Evolutionary conservation across 2,797 vertebrate species (phyloP), one percentile per base, ranked within the genome.

Genomic region (Eospalax fontanierii): DNA sequence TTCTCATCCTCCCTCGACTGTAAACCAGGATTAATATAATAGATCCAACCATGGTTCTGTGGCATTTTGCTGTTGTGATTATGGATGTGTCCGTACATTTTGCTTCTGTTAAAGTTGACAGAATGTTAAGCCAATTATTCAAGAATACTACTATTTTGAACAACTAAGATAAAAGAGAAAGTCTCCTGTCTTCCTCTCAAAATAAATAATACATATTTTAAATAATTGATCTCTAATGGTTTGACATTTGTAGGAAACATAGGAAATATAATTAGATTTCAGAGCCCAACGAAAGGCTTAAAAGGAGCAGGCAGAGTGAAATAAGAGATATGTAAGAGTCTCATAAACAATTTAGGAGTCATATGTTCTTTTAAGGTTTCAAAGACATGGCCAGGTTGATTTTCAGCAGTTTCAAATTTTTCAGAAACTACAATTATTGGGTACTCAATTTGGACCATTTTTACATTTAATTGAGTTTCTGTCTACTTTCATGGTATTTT

Each of bases 191-290:
- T 87, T 93, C 14, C 18, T 94, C 26, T 43, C 26, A 22, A 89
- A 87, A 83, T 73, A 68, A 94, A 74, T 61, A 74, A 57, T 54
- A 38, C 1, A 21, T 26, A 43, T 43, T 81, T 87, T 68, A 50
- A 71, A 92, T 71, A 80, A 87, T 73, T 83, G 4, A 76, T 92
- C 9, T 54, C 59, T 2, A 93, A 68, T 71, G 87, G 65, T 66
- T 65, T 68, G 30, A 35, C 30, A 87, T 65, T 86, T 95, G 11
- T 76, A 14, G 4, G 71, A 93, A 85, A 90, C 70, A 80, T 24
- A 90, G 87, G 28, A 46, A 81, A 83, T 50, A 70, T 50, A 93
- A 84, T 86, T 70, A 73, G 33, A 74, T 80, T 75, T 93, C 21
- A 73, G 73, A 22, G 5, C 85, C 70, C n/a, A 88, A n/a, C 85